phyloP scores from a whole-genome alignment of 2,113 vertebrate genomes.

The Ptilorrhoa leucosticta region DNA sequence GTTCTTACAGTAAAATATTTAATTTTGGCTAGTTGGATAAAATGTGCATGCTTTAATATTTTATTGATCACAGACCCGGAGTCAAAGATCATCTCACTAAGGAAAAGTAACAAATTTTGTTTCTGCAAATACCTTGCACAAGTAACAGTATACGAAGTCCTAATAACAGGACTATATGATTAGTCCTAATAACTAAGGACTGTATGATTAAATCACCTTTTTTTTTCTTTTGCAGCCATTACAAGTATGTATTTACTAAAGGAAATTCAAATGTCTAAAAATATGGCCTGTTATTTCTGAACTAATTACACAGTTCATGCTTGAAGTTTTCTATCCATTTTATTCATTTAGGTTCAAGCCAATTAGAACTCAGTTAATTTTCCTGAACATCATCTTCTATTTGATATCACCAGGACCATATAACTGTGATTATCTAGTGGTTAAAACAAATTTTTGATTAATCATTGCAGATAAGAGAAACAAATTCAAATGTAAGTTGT shows the following conservation, averaged over 20 bases:
- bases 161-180: neutral
- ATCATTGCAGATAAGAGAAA: neutral
- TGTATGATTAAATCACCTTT: neutral
- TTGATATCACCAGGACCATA: neutral
- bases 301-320: neutral
- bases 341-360: neutral
- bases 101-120: neutral
- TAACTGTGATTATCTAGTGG: neutral
- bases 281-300: neutral
- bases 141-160: neutral
- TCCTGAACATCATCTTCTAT: neutral
- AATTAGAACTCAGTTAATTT: slow-evolving; percentile 34
- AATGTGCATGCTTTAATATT: neutral
- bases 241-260: neutral
- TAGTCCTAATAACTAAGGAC: no score
- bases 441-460: slow-evolving; percentile 35
- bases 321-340: neutral
- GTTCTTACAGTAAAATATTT: neutral
- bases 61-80: neutral
- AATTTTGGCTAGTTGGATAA: neutral
- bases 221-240: neutral
- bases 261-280: neutral
- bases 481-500: neutral
- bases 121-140: neutral
- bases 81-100: neutral